A percentile compares a stretch with the other conserved stretches of the same genome.
Conservation (phyloP, 2,113 vertebrate genomes). For the Passer domesticus region DNA sequence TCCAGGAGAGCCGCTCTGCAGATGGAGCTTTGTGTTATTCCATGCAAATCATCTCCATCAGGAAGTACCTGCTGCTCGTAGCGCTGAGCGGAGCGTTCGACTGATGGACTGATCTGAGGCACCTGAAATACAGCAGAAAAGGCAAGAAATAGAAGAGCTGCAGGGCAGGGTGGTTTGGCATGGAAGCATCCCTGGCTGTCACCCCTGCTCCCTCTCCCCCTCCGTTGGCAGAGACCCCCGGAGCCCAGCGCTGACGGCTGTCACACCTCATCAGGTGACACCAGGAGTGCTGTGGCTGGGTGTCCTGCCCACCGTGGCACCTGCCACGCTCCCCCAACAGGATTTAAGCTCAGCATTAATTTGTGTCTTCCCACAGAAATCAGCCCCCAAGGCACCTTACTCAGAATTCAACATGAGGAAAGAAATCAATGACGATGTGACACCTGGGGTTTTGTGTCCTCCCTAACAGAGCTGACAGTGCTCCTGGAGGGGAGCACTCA, state of each 20-base stretch:
- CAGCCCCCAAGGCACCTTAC: neutral
- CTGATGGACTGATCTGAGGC: neutral
- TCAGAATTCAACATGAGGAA: neutral
- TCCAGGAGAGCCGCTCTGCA: neutral
- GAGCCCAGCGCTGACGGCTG: neutral
- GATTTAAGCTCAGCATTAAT: neutral
- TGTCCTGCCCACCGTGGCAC: neutral
- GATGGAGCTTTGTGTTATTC: neutral
- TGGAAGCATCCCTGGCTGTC: neutral
- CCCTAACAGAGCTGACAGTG: neutral
- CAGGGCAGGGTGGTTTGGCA: neutral
- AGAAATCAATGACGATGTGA: neutral
- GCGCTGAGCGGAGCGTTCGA: neutral
- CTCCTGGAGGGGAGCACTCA: neutral
- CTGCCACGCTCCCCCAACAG: neutral
- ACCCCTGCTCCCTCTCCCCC: no score
- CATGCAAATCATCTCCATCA: neutral
- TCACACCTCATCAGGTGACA: neutral
- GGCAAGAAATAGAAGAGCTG: neutral
- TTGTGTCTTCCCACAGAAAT: neutral
- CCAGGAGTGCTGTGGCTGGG: neutral
- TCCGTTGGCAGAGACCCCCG: accelerated
- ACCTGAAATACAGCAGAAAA: neutral
- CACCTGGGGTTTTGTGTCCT: neutral
- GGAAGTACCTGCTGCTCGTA: neutral